Base-by-base conservation (phyloP, 2,113 vertebrate species). In the Nothoprocta perdicaria region DNA sequence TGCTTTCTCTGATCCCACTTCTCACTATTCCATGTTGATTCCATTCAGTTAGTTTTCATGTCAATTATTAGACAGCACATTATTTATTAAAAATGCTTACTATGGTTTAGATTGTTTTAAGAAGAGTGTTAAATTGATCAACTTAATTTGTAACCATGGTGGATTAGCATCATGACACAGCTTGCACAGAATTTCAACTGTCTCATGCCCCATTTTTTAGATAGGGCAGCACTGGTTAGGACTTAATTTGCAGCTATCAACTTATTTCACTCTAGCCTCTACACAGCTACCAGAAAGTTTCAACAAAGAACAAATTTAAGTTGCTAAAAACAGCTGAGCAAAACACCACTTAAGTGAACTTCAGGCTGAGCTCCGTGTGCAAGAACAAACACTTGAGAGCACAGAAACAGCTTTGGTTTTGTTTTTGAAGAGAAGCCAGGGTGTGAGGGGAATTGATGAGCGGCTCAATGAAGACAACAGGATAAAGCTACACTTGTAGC, bases 391-490 rank as follows among this genome's bases (percentile, higher is more conserved):
- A 2, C 26, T 76, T 73, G 33, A 67, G 73, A 93, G 78, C 78
- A 66, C 4, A 14, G 77, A 85, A 46, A 57, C 55, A 94, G 83
- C 90, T 96, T 95, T 94, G 93, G 94, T 92, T 89, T 92, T 86
- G 46, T 80, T 95, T 92, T 67, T 83, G 58, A 69, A 92, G 93
- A 85, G 26, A 75, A 71, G 82, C 69, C 31, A 60, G 46, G 53
- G 26, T 38, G 38, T 68, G 31, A 80, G 80, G n/a, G 46, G 63
- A 57, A 80, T 0, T 27, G n/a, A 52, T 60, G 43, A 58, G 53
- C 80, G 75, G 61, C 87, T 81, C 60, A 8, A 84, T 43, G 82
- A 92, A 84, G 41, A 93, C 35, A 68, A 1, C 17, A 94, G 24
- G 53, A 80, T 92, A 96, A 93, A 95, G 89, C 91, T 94, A 81